Conservation (phyloP, 2,113 vertebrate genomes). For the Lontra canadensis region DNA sequence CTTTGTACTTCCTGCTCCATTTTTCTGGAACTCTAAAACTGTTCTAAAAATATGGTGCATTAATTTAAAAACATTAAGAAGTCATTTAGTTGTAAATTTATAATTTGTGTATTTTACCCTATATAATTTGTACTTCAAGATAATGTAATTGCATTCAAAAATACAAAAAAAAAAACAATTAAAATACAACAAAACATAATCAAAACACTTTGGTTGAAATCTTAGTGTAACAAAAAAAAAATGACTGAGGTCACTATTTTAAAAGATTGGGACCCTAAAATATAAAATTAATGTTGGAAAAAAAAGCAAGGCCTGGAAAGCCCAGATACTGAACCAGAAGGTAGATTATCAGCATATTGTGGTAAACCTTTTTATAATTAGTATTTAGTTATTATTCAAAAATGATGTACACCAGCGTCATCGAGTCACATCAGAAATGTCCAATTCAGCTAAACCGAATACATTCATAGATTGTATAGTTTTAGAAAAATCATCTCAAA, state of each 20-base stretch:
- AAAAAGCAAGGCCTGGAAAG: background rate
- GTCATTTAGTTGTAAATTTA: background rate
- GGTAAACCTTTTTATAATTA: background rate
- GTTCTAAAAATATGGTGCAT: background rate
- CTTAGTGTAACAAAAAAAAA: background rate
- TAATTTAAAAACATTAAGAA: background rate
- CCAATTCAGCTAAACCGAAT: background rate
- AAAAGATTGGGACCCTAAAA: background rate
- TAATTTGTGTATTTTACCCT: background rate
- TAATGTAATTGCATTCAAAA: background rate
- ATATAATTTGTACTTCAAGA: background rate
- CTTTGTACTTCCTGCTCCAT: background rate
- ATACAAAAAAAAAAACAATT: background rate
- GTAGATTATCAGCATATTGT: background rate
- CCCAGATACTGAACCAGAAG: background rate
- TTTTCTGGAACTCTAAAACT: background rate
- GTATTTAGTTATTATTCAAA: constrained; percentile 27
- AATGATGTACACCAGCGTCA: background rate
- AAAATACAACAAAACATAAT: background rate
- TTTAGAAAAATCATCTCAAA: constrained; percentile 10
- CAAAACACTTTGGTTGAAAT: background rate
- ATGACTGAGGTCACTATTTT: background rate
- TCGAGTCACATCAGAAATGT: background rate
- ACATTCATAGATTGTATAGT: background rate
- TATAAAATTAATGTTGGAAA: background rate